Evolutionary conservation across 2,113 vertebrate genomes (phyloP).

Genomic region (Cyanocitta stelleri): DNA sequence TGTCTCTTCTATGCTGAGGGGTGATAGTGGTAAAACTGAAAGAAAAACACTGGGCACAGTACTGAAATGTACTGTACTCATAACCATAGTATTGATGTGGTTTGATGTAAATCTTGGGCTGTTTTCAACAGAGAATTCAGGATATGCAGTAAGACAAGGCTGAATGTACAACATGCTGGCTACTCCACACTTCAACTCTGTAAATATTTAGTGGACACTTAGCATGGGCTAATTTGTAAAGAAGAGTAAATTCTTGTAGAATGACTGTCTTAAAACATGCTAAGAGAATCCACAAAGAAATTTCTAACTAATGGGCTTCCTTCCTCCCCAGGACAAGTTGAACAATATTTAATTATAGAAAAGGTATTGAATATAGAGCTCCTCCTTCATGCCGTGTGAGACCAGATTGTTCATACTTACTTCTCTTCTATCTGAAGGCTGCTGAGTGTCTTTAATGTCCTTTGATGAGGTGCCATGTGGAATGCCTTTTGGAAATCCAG

Average conservation of each 20-base stretch:
- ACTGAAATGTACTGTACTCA: background rate
- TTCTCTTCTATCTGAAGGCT: background rate
- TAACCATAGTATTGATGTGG: background rate
- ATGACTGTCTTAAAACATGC: background rate
- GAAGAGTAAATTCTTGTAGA: background rate
- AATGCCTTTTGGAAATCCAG: background rate
- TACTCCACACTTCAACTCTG: background rate
- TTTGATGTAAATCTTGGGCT: background rate
- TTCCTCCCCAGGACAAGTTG: background rate
- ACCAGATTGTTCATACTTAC: background rate
- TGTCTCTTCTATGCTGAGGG: background rate
- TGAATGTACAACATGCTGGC: background rate
- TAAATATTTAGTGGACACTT: background rate
- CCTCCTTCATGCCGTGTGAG: background rate
- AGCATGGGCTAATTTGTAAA: background rate
- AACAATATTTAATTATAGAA: background rate
- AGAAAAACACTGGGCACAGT: background rate
- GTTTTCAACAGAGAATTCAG: background rate
- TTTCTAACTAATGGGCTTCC: background rate
- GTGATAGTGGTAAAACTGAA: background rate
- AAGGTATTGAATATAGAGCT: background rate
- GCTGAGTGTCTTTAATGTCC: background rate
- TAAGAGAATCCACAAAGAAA: background rate
- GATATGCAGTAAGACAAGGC: background rate
- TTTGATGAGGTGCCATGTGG: background rate